Percentiles rank a stretch among this genome's conserved stretches.
Evolutionary conservation across 2,797 vertebrate species (phyloP).

Genomic region (Diglossa cyanea): DNA sequence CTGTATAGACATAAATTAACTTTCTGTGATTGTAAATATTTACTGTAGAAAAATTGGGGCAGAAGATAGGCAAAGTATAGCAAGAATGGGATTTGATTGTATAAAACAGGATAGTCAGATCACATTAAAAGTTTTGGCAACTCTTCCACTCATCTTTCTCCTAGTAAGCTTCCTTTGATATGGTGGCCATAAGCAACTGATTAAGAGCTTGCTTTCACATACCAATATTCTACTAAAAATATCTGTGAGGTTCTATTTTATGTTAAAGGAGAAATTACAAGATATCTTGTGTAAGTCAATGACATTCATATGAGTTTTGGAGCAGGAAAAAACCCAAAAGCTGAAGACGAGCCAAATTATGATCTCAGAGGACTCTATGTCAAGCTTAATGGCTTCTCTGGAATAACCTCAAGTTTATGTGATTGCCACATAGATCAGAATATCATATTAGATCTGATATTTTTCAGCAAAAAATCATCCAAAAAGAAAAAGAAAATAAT

Average conservation of each 20-base stretch:
- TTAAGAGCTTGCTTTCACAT: background rate
- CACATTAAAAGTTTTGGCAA: background rate
- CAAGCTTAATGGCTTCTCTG: background rate
- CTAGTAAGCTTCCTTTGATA: background rate
- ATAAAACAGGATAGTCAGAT: background rate
- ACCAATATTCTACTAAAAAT: background rate
- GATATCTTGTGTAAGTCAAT: background rate
- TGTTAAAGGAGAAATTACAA: background rate
- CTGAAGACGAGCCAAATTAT: background rate
- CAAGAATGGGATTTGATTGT: background rate
- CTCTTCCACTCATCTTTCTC: background rate
- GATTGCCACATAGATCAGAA: background rate
- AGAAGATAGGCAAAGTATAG: background rate
- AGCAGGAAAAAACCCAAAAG: background rate
- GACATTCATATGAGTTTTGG: background rate
- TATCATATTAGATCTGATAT: background rate
- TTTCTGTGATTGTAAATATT: rapidly evolving
- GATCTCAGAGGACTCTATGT: background rate
- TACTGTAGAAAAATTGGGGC: rapidly evolving
- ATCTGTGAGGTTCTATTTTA: background rate
- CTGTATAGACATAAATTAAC: rapidly evolving
- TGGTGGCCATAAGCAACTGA: background rate
- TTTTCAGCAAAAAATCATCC: background rate
- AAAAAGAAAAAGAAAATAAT: background rate
- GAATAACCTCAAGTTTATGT: background rate